Conservation (phyloP, 2,888 invertebrate genomes). For the Ophonus ardosiacus region DNA sequence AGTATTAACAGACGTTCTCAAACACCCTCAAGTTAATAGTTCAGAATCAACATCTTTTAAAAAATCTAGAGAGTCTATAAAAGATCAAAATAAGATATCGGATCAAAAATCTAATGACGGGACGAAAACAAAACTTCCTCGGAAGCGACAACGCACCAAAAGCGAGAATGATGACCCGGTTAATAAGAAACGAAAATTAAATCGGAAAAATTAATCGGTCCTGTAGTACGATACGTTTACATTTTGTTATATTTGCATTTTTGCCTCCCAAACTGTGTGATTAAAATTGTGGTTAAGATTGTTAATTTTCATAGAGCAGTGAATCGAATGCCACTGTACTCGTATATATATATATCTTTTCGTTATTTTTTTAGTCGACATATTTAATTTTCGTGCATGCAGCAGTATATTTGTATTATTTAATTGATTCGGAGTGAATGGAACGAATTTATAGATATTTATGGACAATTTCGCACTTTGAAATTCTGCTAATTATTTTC, state of each 20-base stretch:
- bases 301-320: constrained; percentile 48
- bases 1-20: constrained; percentile 44
- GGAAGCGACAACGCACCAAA: constrained; percentile 70
- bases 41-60: constrained; percentile 51
- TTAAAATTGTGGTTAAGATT: constrained; percentile 36
- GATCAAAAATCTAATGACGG: constrained; percentile 67
- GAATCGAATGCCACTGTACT: constrained; percentile 44
- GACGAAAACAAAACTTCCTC: constrained; percentile 67
- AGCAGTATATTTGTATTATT: constrained; percentile 42
- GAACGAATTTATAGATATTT: constrained; percentile 15
- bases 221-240: constrained; percentile 52
- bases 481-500: constrained; percentile 8
- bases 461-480: constrained; percentile 21
- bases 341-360: constrained; percentile 49
- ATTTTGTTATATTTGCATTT: constrained; percentile 20
- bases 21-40: constrained; percentile 13
- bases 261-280: constrained; percentile 48
- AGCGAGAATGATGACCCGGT: constrained; percentile 60
- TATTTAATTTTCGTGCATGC: constrained; percentile 39
- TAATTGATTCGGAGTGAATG: constrained; percentile 44
- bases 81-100: constrained; percentile 30
- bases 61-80: constrained; percentile 33
- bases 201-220: constrained; percentile 44
- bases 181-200: constrained; percentile 62
- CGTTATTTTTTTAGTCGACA: constrained; percentile 50